Conservation (phyloP, 2,113 vertebrate genomes). For the Prunella himalayana region DNA sequence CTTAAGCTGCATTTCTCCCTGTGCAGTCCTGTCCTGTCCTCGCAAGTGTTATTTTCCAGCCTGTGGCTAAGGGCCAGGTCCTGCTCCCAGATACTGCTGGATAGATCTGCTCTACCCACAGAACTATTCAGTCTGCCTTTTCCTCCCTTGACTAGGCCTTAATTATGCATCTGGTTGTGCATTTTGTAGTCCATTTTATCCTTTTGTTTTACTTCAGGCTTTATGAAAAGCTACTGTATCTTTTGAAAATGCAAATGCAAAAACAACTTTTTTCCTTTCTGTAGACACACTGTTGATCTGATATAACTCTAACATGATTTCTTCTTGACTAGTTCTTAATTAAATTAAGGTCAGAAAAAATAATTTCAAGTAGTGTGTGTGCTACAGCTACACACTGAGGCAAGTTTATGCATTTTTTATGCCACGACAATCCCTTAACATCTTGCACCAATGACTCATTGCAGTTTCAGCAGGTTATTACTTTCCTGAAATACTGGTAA, state of each 20-base stretch:
- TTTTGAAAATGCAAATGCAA: not conserved
- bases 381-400: not conserved
- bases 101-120: not conserved
- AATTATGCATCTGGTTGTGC: not conserved
- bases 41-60: accelerated
- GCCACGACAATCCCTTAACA: not conserved
- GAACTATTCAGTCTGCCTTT: not conserved
- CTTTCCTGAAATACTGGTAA: not conserved
- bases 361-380: not conserved
- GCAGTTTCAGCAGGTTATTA: not conserved
- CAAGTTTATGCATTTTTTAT: not conserved
- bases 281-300: not conserved
- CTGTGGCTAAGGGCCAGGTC: not conserved
- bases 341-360: not conserved
- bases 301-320: not conserved
- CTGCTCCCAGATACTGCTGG: not conserved
- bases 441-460: not conserved
- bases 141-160: not conserved
- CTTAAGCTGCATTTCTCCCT: not conserved
- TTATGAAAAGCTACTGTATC: not conserved
- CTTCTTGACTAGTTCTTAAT: not conserved
- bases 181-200: not conserved
- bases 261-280: not conserved
- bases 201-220: not conserved
- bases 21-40: not conserved